Evolutionary conservation across 1,140 invertebrate species (phyloP).

Genomic region (Probaryconus sp.): DNA sequence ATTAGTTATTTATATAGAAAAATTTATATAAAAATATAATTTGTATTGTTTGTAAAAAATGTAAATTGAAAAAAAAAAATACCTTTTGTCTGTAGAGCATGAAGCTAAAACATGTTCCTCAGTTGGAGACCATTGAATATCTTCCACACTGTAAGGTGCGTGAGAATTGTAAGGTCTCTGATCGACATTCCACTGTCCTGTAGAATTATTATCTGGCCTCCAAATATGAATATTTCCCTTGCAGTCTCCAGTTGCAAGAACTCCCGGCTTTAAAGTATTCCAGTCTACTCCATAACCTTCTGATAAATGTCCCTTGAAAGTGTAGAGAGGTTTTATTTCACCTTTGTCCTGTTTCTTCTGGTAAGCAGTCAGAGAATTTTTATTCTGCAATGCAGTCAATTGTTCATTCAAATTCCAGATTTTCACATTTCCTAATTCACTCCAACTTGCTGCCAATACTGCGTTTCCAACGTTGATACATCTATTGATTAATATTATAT

Average conservation of each 20-base stretch:
- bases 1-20: background rate
- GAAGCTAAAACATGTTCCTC: conserved; percentile 96
- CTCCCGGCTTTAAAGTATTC: conserved; percentile 88
- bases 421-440: conserved; percentile 92
- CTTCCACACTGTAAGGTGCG: conserved; percentile 93
- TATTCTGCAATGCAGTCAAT: conserved; percentile 87
- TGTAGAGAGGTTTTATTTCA: conserved; percentile 86
- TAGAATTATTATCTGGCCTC: conserved; percentile 83
- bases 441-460: conserved; percentile 92
- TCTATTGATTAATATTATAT: conserved; percentile 47
- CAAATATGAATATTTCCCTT: conserved; percentile 95
- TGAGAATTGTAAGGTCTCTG: conserved; percentile 92
- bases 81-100: conserved; percentile 95
- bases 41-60: background rate
- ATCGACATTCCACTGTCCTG: conserved; percentile 90
- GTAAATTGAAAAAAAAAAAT: conserved; percentile 20
- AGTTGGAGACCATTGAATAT: conserved; percentile 99
- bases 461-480: conserved; percentile 72
- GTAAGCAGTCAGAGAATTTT: conserved; percentile 79
- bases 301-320: conserved; percentile 92
- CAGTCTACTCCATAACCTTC: conserved; percentile 98
- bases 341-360: conserved; percentile 80
- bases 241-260: conserved; percentile 93
- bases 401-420: conserved; percentile 93
- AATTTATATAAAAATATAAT: background rate